Conservation (phyloP, 2,113 vertebrate species). For the Pluvialis apricaria region DNA sequence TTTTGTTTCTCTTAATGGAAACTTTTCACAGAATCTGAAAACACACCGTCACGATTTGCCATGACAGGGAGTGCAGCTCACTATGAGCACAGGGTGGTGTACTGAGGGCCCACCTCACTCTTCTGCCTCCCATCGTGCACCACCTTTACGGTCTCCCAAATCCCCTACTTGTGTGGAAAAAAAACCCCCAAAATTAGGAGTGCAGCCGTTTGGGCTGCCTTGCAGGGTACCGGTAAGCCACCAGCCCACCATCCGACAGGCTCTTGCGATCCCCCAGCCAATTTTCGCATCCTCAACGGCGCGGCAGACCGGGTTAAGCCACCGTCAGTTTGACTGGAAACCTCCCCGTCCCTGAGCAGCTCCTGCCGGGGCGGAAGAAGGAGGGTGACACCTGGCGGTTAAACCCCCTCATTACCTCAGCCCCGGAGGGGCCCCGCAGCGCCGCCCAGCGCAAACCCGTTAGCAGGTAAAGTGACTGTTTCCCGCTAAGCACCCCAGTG, state of each 20-base stretch:
- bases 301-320: fast-evolving
- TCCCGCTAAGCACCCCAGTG: fast-evolving
- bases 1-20: neutral
- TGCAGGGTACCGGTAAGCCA: neutral
- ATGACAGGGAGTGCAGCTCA: neutral
- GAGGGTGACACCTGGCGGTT: slow-evolving; percentile 10
- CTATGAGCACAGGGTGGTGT: fast-evolving
- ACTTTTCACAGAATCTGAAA: neutral
- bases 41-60: neutral
- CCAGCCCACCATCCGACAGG: neutral
- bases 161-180: neutral
- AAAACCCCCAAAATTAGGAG: neutral
- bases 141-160: neutral
- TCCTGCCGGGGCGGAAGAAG: fast-evolving
- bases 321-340: fast-evolving
- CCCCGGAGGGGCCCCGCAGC: neutral
- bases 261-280: fast-evolving
- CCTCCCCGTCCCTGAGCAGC: fast-evolving
- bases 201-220: neutral
- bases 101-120: neutral
- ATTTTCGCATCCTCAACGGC: fast-evolving
- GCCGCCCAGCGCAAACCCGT: neutral
- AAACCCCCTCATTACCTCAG: neutral
- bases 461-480: fast-evolving
- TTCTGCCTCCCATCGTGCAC: fast-evolving